Evolutionary conservation across 1,140 invertebrate genomes (phyloP), one percentile per base, ranked within the genome.

Genomic region (Pseudomyrmex gracilis): DNA sequence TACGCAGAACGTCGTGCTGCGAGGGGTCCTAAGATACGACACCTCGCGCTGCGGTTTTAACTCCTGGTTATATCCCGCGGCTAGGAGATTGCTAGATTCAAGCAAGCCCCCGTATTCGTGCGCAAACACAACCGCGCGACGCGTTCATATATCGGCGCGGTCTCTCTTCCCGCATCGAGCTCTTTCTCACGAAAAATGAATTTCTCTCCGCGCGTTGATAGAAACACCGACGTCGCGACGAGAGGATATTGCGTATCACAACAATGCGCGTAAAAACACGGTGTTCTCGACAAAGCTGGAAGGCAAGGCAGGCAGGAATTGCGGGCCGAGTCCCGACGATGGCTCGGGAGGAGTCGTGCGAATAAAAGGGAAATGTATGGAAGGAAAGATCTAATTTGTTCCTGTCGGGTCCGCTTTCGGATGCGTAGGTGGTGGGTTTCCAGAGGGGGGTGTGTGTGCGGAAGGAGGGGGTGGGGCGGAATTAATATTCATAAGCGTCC

Each of bases 401-500:
- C 93, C 93, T 93, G 94, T 94, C 93, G 91, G 90, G 90, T 92
- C 90, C 92, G 90, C 90, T 93, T 91, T 92, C 90, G 91, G 85
- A 78, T 87, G 85, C 90, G 89, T 57, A 74, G 80, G 82, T 57
- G 82, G 76, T 58, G 76, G 76, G 58, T 80, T 22, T 66, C 60
- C 49, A 77, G 80, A 55, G 45, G 63, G 73, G 45, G 20, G 22
- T 63, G 66, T 63, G 86, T 85, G 51, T 64, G 17, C 47, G 9
- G 61, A 24, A 24, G 60, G 61, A 84, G 13, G 22, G 34, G 0
- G 58, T 68, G 73, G 85, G 91, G 89, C 83, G 89, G 92, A 94
- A 94, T 94, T 94, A 94, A 94, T 94, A 94, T 94, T 94, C 93
- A 94, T 94, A 94, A 94, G 94, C 94, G 94, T 93, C 93, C 93